Percentiles rank a stretch among this genome's conserved stretches.
These are phyloP conservation scores for Aix galericulata DNA, from an alignment of 2,113 vertebrate species.

Conservation along the genomic window DNA sequence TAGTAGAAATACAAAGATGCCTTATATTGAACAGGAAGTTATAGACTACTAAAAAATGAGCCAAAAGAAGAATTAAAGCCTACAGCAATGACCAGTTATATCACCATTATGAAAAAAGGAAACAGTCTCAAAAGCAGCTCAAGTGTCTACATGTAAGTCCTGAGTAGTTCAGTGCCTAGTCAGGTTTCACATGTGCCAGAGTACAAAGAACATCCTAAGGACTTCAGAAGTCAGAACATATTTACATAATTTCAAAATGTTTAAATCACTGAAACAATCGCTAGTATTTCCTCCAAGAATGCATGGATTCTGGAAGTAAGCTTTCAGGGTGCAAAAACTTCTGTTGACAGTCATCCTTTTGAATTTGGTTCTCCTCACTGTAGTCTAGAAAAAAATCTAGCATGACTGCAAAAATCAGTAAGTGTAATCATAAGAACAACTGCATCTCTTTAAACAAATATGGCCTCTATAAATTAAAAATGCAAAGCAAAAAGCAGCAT, in stretches of 20 bases:
- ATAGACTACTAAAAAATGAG: neutral
- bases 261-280: neutral
- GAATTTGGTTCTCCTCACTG: neutral
- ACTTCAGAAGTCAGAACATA: neutral
- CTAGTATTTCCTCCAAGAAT: neutral
- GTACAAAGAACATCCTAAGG: neutral
- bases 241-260: neutral
- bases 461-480: neutral
- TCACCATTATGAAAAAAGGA: neutral
- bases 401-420: neutral
- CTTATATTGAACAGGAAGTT: neutral
- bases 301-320: neutral
- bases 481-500: neutral
- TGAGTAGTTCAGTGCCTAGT: neutral
- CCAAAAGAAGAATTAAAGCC: neutral
- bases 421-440: neutral
- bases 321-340: neutral
- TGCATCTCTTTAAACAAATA: neutral
- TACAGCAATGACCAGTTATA: neutral
- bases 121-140: neutral
- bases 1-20: neutral
- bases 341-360: neutral
- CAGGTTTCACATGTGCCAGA: neutral
- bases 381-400: neutral
- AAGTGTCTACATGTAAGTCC: neutral